A percentile compares a stretch with the other conserved stretches of the same genome.
Evolutionary conservation across 2,888 invertebrate genomes (phyloP).

Genomic region (Lithophane ornitopus): DNA sequence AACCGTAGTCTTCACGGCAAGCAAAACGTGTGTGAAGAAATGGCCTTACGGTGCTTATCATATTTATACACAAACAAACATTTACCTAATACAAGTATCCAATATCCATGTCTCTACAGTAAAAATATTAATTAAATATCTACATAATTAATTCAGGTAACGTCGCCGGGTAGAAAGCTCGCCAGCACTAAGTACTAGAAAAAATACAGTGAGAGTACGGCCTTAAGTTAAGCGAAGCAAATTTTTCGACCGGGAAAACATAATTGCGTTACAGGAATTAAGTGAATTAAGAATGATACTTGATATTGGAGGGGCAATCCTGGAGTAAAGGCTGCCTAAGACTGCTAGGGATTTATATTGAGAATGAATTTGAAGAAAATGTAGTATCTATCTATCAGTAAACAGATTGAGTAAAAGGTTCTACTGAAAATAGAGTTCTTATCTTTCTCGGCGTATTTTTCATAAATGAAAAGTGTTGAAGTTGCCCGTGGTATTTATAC

Average conservation of each 20-base stretch:
- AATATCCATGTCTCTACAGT: conserved; percentile 7
- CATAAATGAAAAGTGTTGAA: too few species aligned
- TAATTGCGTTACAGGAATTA: conserved; percentile 44
- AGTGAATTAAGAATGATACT: conserved; percentile 32
- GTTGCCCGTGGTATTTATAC: too few species aligned
- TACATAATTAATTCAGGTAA: conserved; percentile 67
- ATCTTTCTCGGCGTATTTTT: too few species aligned
- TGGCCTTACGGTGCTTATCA: too few species aligned
- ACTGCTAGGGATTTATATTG: neutral
- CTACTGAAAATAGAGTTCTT: neutral
- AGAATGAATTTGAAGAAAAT: neutral
- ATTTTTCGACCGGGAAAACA: conserved; percentile 33
- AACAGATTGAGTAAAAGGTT: neutral
- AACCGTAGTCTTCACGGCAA: too few species aligned
- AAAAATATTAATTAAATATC: conserved; percentile 62
- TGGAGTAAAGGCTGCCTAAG: neutral
- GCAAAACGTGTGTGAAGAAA: too few species aligned
- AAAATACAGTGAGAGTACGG: conserved; percentile 50
- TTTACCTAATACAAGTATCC: conserved; percentile 26
- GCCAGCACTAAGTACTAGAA: conserved; percentile 51
- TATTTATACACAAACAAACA: neutral
- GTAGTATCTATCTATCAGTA: too few species aligned
- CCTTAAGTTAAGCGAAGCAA: conserved; percentile 45
- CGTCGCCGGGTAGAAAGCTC: conserved; percentile 55
- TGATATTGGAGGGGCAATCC: conserved; percentile 16